Evolutionary conservation across 30 jellyfish, hydroid and myxozoan genomes (phyloP).

Genomic region (Hydractinia echinata): DNA sequence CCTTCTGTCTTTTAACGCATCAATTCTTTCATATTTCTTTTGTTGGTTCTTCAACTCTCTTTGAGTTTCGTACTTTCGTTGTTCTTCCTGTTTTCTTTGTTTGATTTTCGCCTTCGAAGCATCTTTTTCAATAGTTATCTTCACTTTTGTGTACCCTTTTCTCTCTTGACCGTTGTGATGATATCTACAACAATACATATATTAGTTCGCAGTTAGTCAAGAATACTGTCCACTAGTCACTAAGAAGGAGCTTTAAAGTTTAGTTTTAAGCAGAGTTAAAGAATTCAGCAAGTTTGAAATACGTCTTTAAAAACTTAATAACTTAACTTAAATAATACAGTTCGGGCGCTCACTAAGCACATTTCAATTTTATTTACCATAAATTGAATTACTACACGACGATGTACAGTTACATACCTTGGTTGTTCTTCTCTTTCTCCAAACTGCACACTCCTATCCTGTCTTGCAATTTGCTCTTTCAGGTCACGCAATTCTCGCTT

Average conservation of each 20-base stretch:
- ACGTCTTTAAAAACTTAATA: too few relatives aligned
- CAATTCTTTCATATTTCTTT: background rate
- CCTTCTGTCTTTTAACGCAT: background rate
- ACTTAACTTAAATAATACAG: too few relatives aligned
- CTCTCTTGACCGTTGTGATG: background rate
- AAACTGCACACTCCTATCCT: background rate
- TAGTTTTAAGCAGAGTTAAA: too few relatives aligned
- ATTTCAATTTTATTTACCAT: too few relatives aligned
- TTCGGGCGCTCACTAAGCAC: too few relatives aligned
- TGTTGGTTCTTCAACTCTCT: conserved; percentile 12
- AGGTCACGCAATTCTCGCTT: conserved; percentile 13
- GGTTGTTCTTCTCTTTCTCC: conserved; percentile 9
- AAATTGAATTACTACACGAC: too few relatives aligned
- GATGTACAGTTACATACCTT: background rate
- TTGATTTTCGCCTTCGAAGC: background rate
- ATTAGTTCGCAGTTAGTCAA: background rate
- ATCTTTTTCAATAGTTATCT: conserved; percentile 30
- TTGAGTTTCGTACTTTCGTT: background rate
- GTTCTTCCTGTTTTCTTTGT: conserved; percentile 15
- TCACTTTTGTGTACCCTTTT: conserved; percentile 26
- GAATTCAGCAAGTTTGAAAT: too few relatives aligned
- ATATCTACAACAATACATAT: background rate
- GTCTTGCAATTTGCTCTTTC: background rate
- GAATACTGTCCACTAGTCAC: too few relatives aligned
- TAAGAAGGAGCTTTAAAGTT: too few relatives aligned